Percentiles rank a stretch among this genome's conserved stretches.
These are phyloP conservation scores for Sapayoa aenigma DNA, from an alignment of 2,113 vertebrate genomes.

Conservation along the genomic window DNA sequence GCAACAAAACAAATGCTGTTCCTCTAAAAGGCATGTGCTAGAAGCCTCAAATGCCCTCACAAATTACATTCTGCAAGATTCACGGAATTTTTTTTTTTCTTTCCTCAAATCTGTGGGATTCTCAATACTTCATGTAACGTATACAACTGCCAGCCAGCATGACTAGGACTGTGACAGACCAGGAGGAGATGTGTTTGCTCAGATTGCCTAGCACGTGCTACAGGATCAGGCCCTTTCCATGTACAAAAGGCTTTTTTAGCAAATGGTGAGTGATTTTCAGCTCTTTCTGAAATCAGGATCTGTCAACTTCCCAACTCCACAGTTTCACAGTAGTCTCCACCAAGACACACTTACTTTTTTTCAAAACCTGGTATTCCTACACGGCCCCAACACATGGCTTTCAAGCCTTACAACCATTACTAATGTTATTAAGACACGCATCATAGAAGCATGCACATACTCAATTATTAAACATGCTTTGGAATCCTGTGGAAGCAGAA, in stretches of 20 bases:
- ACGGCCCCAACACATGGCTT: neutral
- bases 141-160: neutral
- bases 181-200: neutral
- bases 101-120: neutral
- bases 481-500: neutral
- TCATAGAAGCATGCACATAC: neutral
- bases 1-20: constrained; percentile 2
- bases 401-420: neutral
- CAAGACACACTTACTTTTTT: neutral
- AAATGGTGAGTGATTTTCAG: neutral
- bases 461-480: neutral
- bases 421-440: neutral
- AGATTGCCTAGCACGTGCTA: neutral
- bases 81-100: neutral
- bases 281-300: neutral
- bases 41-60: constrained; percentile 23
- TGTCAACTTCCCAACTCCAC: neutral
- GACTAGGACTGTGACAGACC: neutral
- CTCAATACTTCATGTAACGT: neutral
- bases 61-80: neutral
- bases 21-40: neutral
- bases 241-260: neutral
- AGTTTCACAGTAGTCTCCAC: neutral
- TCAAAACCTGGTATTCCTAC: neutral
- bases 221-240: neutral